Conservation (phyloP, 2,113 vertebrate genomes). For the Chloropsis hardwickii region DNA sequence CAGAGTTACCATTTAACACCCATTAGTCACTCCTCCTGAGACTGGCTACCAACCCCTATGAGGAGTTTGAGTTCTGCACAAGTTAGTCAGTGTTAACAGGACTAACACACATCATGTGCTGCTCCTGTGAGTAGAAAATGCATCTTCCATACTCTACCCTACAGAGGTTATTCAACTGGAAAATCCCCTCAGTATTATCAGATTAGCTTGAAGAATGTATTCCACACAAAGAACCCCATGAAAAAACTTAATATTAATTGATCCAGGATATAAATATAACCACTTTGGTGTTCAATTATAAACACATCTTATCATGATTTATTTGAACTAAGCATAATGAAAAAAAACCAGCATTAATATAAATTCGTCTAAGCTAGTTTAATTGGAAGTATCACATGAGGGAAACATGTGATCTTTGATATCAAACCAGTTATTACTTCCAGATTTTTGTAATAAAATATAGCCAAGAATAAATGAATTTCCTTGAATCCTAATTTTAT, state of each 20-base stretch:
- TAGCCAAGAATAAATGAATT: neutral
- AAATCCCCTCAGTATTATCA: neutral
- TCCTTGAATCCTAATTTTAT: neutral
- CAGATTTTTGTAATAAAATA: neutral
- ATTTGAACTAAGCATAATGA: neutral
- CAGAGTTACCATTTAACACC: neutral
- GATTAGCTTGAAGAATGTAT: neutral
- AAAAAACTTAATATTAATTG: neutral
- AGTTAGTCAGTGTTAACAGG: neutral
- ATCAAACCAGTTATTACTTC: neutral
- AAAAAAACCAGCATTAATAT: neutral
- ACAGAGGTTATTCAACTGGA: neutral
- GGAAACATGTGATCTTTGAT: neutral
- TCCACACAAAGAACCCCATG: neutral
- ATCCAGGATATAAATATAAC: neutral
- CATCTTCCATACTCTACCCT: neutral
- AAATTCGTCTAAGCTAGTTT: neutral
- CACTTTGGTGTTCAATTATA: neutral
- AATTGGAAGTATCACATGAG: neutral
- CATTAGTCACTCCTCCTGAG: neutral
- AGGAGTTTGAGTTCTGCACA: neutral
- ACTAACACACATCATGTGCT: rapidly evolving
- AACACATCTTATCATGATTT: neutral
- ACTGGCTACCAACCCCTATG: neutral
- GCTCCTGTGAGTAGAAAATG: neutral